A percentile compares a stretch with the other conserved stretches of the same genome.
These are phyloP conservation scores for Onychorhynchus coronatus DNA, from an alignment of 2,113 vertebrate species.

Conservation along the genomic window DNA sequence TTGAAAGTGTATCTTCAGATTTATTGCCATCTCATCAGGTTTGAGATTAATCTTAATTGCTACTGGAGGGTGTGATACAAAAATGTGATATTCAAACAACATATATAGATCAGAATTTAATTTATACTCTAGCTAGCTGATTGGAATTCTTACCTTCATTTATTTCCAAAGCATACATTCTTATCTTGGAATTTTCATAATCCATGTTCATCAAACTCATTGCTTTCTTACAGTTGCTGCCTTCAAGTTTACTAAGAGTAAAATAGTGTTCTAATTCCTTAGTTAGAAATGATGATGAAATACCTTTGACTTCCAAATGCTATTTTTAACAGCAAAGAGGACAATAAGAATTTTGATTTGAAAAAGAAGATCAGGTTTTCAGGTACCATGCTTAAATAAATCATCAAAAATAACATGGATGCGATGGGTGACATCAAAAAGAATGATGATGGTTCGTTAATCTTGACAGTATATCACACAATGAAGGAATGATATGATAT, in stretches of 20 bases:
- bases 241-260: background rate
- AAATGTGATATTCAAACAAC: background rate
- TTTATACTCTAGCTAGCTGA: background rate
- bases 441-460: background rate
- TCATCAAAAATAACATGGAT: conserved; percentile 20
- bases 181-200: background rate
- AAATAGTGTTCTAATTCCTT: background rate
- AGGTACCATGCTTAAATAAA: background rate
- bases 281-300: background rate
- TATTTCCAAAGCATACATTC: background rate
- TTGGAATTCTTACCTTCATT: background rate
- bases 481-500: conserved; percentile 3
- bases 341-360: background rate
- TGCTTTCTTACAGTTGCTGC: background rate
- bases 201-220: background rate
- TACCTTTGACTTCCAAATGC: background rate
- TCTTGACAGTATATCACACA: background rate
- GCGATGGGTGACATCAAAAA: background rate
- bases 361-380: background rate
- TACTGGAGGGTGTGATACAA: background rate
- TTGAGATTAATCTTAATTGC: background rate
- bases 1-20: background rate
- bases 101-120: background rate
- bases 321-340: background rate
- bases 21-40: background rate